Evolutionary conservation across 2,888 invertebrate genomes (phyloP).

Genomic region (Tenthredo scrophulariae): DNA sequence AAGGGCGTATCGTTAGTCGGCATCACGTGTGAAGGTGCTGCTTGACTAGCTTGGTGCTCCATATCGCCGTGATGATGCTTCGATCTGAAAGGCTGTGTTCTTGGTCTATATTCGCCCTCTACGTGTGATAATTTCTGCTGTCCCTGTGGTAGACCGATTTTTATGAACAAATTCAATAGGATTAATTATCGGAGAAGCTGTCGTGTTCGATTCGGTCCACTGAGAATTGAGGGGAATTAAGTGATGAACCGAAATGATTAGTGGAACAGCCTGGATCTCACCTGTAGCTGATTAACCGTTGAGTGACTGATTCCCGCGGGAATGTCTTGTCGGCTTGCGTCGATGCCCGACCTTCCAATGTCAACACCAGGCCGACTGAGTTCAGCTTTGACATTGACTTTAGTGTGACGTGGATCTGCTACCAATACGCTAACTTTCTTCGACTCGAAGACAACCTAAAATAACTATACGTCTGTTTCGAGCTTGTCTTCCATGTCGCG

Average conservation of each 20-base stretch:
- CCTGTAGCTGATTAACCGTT: conserved; percentile 67
- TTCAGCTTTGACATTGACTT: conserved; percentile 81
- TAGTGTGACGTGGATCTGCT: conserved; percentile 84
- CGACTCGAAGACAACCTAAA: conserved; percentile 85
- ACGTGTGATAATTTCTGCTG: conserved; percentile 61
- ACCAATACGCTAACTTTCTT: conserved; percentile 85
- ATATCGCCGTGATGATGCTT: conserved; percentile 63
- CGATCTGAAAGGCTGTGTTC: conserved; percentile 66
- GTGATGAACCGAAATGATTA: not conserved
- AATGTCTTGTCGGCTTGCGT: conserved; percentile 59
- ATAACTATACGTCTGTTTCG: conserved; percentile 56
- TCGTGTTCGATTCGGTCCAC: not conserved
- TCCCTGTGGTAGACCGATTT: conserved; percentile 53
- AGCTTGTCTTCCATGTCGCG: not conserved
- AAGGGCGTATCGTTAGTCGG: conserved; percentile 70
- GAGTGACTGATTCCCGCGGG: conserved; percentile 65
- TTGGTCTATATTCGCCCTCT: conserved; percentile 64
- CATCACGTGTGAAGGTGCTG: conserved; percentile 54
- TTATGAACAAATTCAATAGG: conserved; percentile 21
- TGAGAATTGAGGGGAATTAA: not conserved
- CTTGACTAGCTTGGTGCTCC: conserved; percentile 63
- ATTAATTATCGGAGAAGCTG: conserved; percentile 11
- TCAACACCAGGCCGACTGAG: conserved; percentile 62
- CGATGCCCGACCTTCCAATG: conserved; percentile 59
- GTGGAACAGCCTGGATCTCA: conserved; percentile 49